Base-by-base conservation (phyloP, 2,888 invertebrate genomes). In the Lasioglossum calceatum region DNA sequence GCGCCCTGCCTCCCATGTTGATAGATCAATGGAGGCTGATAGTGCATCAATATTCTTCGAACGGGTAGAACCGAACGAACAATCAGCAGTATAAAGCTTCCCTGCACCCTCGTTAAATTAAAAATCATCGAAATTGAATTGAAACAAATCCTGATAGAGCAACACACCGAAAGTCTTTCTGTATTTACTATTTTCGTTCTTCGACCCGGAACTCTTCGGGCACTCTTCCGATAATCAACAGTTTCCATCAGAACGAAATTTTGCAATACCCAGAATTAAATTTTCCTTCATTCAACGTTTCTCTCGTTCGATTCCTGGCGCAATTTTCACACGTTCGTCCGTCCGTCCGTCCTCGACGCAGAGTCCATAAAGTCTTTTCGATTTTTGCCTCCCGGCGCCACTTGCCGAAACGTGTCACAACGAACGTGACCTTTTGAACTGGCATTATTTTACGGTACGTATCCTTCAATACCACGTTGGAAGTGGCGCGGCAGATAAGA, bases 361-460 rank as follows among this genome's bases (percentile, higher is more conserved):
- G 36, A 67, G 32, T 36, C 67, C 36, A 10, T 23, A 36, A 67
- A 36, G 67, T 67, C 67, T 67, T 32, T 8, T 67, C 67, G 67
- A 23, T 67, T 32, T 44, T 36, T 32, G 7, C 67, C 67, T n/a
- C 36, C 36, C 36, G 32, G 19, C 36, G 4, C 23, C 32, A 39
- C 67, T 36, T 36, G 67, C 19, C 67, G 23, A 36, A 70, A 70
- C 67, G 67, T 39, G 67, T 39, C 70, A 36, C 39, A 39, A 70
- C 70, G 70, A 70, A 70, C 70, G 70, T 70, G 70, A 70, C 39
- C 70, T 70, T 70, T 70, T 70, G 12, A 70, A 39, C 70, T 12
- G 12, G n/a, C 70, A 70, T 70, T 70, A 70, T 42, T 70, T n/a
- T 12, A 70, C n/a, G 70, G 70, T 23, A 70, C 42, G 70, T 70